phyloP scores from a whole-genome alignment of 1,140 invertebrate genomes.

The Ganaspis sp. region DNA sequence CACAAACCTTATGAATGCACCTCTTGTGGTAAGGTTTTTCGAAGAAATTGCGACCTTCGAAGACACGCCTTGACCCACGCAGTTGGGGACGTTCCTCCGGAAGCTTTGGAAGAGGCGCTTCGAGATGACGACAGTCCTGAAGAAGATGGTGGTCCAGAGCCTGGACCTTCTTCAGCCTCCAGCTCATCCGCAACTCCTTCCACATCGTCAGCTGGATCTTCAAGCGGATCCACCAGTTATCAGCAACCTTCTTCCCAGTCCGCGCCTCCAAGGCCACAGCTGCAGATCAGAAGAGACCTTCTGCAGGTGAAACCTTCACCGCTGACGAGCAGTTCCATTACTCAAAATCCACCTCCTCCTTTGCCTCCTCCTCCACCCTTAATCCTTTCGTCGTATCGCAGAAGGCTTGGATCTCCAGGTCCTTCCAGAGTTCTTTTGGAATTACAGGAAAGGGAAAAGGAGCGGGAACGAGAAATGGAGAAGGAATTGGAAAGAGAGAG shows the following conservation, averaged over 20 bases:
- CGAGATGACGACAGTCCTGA: conserved; percentile 80
- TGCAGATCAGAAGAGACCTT: conserved; percentile 85
- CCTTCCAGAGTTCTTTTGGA: conserved; percentile 69
- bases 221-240: conserved; percentile 59
- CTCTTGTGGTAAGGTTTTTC: conserved; percentile 91
- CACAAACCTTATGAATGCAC: conserved; percentile 96
- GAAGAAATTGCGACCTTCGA: conserved; percentile 89
- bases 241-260: conserved; percentile 51
- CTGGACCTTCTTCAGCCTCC: conserved; percentile 61
- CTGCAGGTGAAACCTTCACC: conserved; percentile 77
- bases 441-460: conserved; percentile 70
- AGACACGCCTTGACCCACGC: conserved; percentile 90
- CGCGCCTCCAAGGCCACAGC: conserved; percentile 77
- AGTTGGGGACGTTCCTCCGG: conserved; percentile 86
- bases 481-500: conserved; percentile 57
- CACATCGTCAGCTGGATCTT: conserved; percentile 68
- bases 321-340: conserved; percentile 73
- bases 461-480: conserved; percentile 63
- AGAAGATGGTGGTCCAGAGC: conserved; percentile 66
- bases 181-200: conserved; percentile 41
- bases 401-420: conserved; percentile 70
- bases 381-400: conserved; percentile 70
- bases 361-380: conserved; percentile 74
- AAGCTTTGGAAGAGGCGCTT: conserved; percentile 81
- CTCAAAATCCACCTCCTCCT: conserved; percentile 74